Conservation (phyloP, 1,140 invertebrate genomes). For the Drosophila parabipectinata region DNA sequence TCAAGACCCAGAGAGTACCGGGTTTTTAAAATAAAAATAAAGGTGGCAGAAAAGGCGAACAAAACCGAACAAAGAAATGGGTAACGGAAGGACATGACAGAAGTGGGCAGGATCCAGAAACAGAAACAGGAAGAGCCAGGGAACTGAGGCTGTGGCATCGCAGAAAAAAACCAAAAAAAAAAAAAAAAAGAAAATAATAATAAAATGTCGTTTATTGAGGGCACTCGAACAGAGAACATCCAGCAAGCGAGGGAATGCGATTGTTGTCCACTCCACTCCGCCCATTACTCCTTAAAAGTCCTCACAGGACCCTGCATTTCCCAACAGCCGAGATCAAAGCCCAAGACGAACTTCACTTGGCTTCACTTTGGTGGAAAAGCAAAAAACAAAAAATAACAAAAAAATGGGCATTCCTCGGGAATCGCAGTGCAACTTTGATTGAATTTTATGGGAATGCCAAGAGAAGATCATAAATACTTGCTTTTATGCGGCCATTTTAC, state of each 20-base stretch:
- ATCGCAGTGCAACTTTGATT: conserved; percentile 46
- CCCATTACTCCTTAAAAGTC: background rate
- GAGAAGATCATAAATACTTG: conserved; percentile 41
- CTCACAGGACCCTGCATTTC: conserved; percentile 14
- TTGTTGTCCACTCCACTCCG: conserved; percentile 51
- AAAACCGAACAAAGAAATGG: conserved; percentile 40
- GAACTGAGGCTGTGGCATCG: conserved; percentile 3
- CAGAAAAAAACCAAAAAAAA: conserved; percentile 27
- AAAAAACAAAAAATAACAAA: background rate
- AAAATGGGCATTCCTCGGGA: conserved; percentile 16
- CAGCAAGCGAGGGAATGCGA: conserved; percentile 32
- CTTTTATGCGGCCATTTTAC: conserved; percentile 43
- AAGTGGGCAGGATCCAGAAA: conserved; percentile 5
- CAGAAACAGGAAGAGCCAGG: conserved; percentile 1
- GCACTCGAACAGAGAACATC: conserved; percentile 31
- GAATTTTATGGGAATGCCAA: conserved; percentile 43
- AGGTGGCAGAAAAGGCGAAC: conserved; percentile 27
- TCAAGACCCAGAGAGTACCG: background rate
- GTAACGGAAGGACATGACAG: conserved; percentile 13
- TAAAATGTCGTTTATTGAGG: conserved; percentile 80
- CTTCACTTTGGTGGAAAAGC: background rate
- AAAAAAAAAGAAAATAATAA: conserved; percentile 49
- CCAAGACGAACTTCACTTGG: conserved; percentile 38
- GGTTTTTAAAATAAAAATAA: conserved; percentile 3
- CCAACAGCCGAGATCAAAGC: conserved; percentile 32